A percentile compares a stretch with the other conserved stretches of the same genome.
phyloP scores from a whole-genome alignment of 2,888 invertebrate species.

The Cabera pusaria region DNA sequence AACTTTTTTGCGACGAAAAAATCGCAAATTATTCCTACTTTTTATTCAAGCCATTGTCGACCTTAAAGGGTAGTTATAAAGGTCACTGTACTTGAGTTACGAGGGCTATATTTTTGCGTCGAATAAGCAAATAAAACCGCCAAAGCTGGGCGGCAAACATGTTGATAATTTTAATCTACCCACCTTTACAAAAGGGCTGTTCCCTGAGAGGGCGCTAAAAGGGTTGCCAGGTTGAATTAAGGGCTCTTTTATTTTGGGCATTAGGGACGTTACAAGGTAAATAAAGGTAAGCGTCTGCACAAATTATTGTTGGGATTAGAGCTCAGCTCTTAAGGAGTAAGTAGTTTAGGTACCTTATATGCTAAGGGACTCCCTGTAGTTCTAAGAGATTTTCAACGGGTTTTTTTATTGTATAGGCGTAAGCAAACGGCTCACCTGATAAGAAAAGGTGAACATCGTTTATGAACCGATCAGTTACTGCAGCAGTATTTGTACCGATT shows the following conservation, averaged over 20 bases:
- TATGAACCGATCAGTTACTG: too few species aligned
- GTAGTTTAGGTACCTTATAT: conserved; percentile 5
- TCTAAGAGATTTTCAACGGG: too few species aligned
- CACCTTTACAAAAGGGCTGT: conserved; percentile 48
- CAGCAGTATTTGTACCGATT: too few species aligned
- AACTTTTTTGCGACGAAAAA: conserved; percentile 18
- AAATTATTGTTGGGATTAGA: conserved; percentile 14
- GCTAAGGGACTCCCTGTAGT: too few species aligned
- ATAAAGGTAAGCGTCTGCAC: conserved; percentile 25
- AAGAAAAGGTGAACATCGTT: too few species aligned
- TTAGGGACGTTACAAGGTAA: conserved; percentile 30
- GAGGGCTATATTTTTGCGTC: conserved; percentile 37
- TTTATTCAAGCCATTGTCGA: conserved; percentile 5
- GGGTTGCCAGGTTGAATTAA: conserved; percentile 56
- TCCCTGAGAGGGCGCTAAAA: conserved; percentile 52
- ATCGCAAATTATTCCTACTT: conserved; percentile 6
- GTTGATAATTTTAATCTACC: conserved; percentile 62
- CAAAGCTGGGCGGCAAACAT: conserved; percentile 43
- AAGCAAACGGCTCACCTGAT: too few species aligned
- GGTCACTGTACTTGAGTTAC: conserved; percentile 1
- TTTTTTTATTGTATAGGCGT: too few species aligned
- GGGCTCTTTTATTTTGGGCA: conserved; percentile 45
- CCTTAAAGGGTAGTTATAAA: conserved; percentile 3
- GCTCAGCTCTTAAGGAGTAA: conserved; percentile 14
- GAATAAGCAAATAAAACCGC: conserved; percentile 48